These are phyloP conservation scores for Lagenorhynchus albirostris DNA, from an alignment of 2,113 vertebrate genomes.

Conservation along the genomic window DNA sequence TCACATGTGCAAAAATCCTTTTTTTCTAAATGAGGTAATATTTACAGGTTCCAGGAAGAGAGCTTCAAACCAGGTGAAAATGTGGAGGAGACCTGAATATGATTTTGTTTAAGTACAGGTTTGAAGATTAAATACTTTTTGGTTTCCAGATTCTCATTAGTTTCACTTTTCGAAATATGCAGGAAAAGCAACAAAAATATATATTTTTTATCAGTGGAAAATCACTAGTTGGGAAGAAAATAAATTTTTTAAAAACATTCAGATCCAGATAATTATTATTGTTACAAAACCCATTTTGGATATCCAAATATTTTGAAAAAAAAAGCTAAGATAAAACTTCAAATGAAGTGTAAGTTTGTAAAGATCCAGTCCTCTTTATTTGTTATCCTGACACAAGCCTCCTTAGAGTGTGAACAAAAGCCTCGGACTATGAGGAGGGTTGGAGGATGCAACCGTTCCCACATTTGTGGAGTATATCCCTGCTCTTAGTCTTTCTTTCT, in stretches of 20 bases:
- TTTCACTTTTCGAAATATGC: not conserved
- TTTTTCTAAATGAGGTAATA: not conserved
- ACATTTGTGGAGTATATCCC: not conserved
- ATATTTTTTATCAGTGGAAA: not conserved
- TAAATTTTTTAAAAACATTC: not conserved
- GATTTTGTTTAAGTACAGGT: not conserved
- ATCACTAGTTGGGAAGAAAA: not conserved
- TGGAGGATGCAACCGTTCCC: not conserved
- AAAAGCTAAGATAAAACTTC: not conserved
- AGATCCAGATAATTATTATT: not conserved
- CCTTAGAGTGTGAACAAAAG: not conserved
- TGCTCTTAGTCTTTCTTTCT: not conserved
- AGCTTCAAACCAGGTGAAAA: not conserved
- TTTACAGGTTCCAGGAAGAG: not conserved
- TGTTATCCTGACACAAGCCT: not conserved
- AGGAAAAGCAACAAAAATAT: not conserved
- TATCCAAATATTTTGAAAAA: not conserved
- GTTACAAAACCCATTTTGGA: not conserved
- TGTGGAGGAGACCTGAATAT: not conserved
- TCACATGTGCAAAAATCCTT: not conserved
- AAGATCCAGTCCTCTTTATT: not conserved
- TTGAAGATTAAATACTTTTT: conserved; percentile 11
- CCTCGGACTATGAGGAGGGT: not conserved
- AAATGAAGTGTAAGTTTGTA: not conserved
- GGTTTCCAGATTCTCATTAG: not conserved